Evolutionary conservation across 37 sponge, comb jelly and placozoan species (phyloP), one percentile per base, ranked within the genome.

Genomic region (Cliona cf. orientalis): DNA sequence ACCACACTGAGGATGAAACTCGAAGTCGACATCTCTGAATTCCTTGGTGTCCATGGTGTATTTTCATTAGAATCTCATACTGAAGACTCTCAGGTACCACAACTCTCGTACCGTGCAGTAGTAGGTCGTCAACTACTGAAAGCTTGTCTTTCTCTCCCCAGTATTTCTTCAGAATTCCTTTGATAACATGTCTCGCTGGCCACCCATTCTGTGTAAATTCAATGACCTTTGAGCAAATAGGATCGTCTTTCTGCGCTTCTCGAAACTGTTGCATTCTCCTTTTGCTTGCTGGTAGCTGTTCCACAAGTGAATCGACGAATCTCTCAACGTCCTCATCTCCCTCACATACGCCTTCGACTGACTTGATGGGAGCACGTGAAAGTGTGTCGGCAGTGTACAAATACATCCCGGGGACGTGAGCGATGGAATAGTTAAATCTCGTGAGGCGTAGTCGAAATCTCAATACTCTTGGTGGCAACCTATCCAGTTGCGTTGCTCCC

Each of bases 31-130:
- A 58, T 58, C 7, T 58, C 59, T 58, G 59, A 58, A 58, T 58
- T 3, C 59, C 59, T 5, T 58, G 59, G 59, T 58, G 59, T 2
- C 6, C 59, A 2, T 58, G 3, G 26, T 58, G 59, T 3, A 58
- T 58, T 5, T n/a, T n/a, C n/a, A n/a, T n/a, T n/a, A n/a, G n/a
- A n/a, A 28, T 58, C 59, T 58, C 59, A 3, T n/a, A n/a, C 33
- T 72, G 72, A 4, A 71, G 69, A 17, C 21, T 28, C 39, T 69
- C 25, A 26, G 80, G 80, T 46, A 67, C 69, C 0, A 80, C 69
- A 36, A 80, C 68, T 5, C 80, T 9, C 21, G 5, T 53, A 19
- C 80, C 80, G 44, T 12, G 34, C 5, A 80, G 38, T 2, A 80
- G 69, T 21, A 80, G 56, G 0, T 46, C 70, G 31, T 67, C 58